phyloP scores from a whole-genome alignment of 2,888 invertebrate genomes.

The Orthosia gracilis region DNA sequence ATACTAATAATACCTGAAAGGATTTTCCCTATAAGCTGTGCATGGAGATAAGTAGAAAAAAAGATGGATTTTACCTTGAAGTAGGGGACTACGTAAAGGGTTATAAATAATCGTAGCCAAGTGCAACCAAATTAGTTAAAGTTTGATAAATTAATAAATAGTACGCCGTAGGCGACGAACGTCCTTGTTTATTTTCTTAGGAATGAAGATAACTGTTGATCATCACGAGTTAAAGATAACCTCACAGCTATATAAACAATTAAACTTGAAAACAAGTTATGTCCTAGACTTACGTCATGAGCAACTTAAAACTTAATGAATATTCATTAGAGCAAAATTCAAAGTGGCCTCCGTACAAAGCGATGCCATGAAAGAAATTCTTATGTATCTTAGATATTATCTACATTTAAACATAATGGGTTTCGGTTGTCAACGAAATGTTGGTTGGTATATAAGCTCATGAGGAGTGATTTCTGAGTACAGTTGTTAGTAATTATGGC shows the following conservation, averaged over 20 bases:
- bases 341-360: constrained; percentile 56
- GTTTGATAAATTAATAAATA: constrained; percentile 1
- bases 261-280: constrained; percentile 1
- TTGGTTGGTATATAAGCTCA: constrained; percentile 65
- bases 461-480: constrained; percentile 45
- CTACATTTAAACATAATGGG: constrained; percentile 33
- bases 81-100: neutral
- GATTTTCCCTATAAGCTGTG: neutral
- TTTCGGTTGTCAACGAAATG: constrained; percentile 55
- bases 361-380: constrained; percentile 61
- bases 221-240: neutral
- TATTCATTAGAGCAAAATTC: constrained; percentile 67
- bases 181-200: neutral
- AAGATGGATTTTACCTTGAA: neutral
- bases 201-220: neutral
- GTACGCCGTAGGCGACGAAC: too few species aligned
- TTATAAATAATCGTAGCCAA: neutral
- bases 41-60: constrained; percentile 15
- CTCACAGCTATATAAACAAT: neutral
- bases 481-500: constrained; percentile 66
- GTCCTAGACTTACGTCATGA: constrained; percentile 30
- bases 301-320: constrained; percentile 57
- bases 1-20: neutral
- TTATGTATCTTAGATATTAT: constrained; percentile 58
- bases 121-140: constrained; percentile 16